Base-by-base conservation (phyloP, 2,888 invertebrate species). In the Linnaemya vulpina region DNA sequence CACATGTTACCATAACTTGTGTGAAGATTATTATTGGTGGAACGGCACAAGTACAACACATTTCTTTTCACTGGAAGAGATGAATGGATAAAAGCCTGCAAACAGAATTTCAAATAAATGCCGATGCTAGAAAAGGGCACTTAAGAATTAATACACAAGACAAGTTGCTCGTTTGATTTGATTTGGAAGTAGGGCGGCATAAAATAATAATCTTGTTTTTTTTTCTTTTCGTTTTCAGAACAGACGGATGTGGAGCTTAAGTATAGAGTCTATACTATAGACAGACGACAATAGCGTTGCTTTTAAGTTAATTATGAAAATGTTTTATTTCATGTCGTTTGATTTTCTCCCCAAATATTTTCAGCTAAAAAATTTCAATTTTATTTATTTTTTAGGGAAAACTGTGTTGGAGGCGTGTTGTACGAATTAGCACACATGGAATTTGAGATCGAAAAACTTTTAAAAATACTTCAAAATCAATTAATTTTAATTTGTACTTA, bases 1-100 rank as follows among this genome's bases (percentile, higher is more conserved):
- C 82, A 85, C 78, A 82, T 79, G 82, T 82, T 79, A 71, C 62
- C 70, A 62, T 67, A 78, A 85, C 75, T 82, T 78, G 78, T 71
- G 78, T 70, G 78, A 55, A 75, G 78, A 75, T 82, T 82, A 82
- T 75, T 75, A 78, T 65, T 78, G 5, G 46, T 75, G 35, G 11
- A 13, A 17, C 15, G 55, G 63, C 43, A 30, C 22, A 8, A 20
- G 15, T 25, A 15, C 38, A 46, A 20, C 35, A 30, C 58, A 67
- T 67, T 67, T 20, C n/a, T n/a, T 40, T 40, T 40, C 17, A 30
- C 9, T 17, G 10, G 1, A 38, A 40, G 17, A 60, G 15, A 68
- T 17, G 46, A 10, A 43, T 40, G 25, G 13, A 58, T 49, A 58
- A n/a, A n/a, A 22, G 25, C 43, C 2, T 9, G 17, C 8, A 15